Percentiles rank a stretch among this genome's conserved stretches.
Conservation (phyloP, 2,797 vertebrate genomes). For the Rhincodon typus region DNA sequence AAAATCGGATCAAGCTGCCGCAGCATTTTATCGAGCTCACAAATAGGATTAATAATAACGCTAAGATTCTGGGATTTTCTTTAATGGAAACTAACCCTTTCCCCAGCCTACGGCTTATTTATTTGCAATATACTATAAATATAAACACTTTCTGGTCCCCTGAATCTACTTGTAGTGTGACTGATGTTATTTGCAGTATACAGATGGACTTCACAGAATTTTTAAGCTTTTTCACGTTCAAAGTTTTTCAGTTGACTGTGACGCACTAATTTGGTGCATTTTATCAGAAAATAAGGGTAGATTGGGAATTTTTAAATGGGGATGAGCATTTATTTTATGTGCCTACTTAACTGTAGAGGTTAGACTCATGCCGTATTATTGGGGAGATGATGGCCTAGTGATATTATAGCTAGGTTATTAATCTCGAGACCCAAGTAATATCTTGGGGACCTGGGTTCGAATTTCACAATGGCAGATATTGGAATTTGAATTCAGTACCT, state of each 20-base stretch:
- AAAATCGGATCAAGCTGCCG: not conserved
- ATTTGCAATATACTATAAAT: not conserved
- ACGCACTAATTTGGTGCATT: not conserved
- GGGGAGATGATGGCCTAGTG: too few relatives aligned
- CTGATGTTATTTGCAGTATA: not conserved
- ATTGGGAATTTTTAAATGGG: not conserved
- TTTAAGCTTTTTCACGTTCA: not conserved
- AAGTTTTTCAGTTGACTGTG: too few relatives aligned
- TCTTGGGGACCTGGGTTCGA: too few relatives aligned
- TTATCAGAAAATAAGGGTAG: not conserved
- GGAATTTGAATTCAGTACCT: too few relatives aligned
- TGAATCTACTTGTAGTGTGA: not conserved
- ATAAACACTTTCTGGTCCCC: not conserved
- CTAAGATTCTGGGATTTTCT: not conserved
- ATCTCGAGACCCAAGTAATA: too few relatives aligned
- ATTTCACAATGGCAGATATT: too few relatives aligned
- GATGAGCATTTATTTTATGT: not conserved
- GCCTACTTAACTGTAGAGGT: not conserved
- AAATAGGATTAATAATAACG: not conserved
- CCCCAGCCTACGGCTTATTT: not conserved
- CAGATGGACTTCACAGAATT: not conserved
- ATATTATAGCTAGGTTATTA: too few relatives aligned
- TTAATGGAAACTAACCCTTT: not conserved
- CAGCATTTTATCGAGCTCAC: not conserved
- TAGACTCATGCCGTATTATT: not conserved